Base-by-base conservation (phyloP, 53 echinoderm and acorn worm species). In the Glandiceps talaboti region DNA sequence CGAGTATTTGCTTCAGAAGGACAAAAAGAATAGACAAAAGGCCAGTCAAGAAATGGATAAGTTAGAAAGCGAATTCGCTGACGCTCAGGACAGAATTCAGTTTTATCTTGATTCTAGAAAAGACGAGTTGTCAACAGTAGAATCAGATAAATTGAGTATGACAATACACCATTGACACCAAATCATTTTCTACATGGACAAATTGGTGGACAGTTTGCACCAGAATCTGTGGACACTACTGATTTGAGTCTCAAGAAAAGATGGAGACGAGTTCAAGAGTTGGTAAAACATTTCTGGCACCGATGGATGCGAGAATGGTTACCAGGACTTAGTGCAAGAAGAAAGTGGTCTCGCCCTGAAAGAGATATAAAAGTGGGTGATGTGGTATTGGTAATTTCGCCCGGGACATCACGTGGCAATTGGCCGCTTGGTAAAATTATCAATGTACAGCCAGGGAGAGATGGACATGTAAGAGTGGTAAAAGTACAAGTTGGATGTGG, bases 141-240 rank as follows among this genome's bases (percentile, higher is more conserved):
- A n/a, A n/a, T n/a, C n/a, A n/a, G n/a, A n/a, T n/a, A n/a, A n/a
- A n/a, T n/a, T n/a, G n/a, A n/a, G n/a, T n/a, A n/a, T n/a, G n/a
- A n/a, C n/a, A n/a, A n/a, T n/a, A n/a, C n/a, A n/a, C n/a, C n/a
- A n/a, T n/a, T n/a, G n/a, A n/a, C n/a, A n/a, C n/a, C n/a, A n/a
- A n/a, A n/a, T n/a, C n/a, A n/a, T n/a, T 83, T 83, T 27, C 33
- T 83, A 28, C 83, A 83, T 78, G 83, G 83, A 12, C 83, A 83
- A 26, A 45, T 30, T 0, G 83, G 77, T 14, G 83, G 83, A 78
- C 77, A 83, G n/a, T 83, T 32, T 78, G 83, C 83, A n/a, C 76
- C 76, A n/a, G 79, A 79, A 12, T 28, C 31, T 30, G 30, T 79
- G 30, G 31, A 31, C 32, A 30, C 27, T 30, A 29, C 27, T 10